Base-by-base conservation (phyloP, 2,888 invertebrate genomes). In the Phortica okadai region DNA sequence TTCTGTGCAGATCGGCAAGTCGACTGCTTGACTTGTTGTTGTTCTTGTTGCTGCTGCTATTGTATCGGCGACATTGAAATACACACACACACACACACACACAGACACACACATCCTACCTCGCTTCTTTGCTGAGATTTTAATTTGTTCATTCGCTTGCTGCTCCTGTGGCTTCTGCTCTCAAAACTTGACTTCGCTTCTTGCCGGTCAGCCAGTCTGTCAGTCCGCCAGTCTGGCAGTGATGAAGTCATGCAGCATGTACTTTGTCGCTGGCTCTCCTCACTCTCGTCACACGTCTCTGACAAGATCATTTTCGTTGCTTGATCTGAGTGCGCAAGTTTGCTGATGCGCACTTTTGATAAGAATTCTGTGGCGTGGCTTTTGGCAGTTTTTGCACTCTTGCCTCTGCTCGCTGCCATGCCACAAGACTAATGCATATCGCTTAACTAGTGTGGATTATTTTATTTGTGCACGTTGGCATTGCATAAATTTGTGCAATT, bases 401-500 rank as follows among this genome's bases (percentile, higher is more conserved):
- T 58, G 8, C 73, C 66, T 50, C 70, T 58, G 41, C 74, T 75
- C 54, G 74, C 62, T 62, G 58, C 59, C 14, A 56, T 10, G 62
- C 25, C 25, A 25, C 59, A 25, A 62, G 33, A 11, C 50, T 50
- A 50, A 50, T 50, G 50, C 50, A 50, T 44, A 67, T 67, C 42
- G 67, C 41, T 67, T 42, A 67, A 67, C 10, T 42, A 67, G 67
- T 67, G 67, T 67, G 67, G 42, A 67, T 67, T 67, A 67, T 16
- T 41, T n/a, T 41, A 44, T 44, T 44, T 44, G 59, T 59, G 33
- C 64, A 50, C 50, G 14, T 81, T 85, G 85, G 85, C 83, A 88
- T 88, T 88, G 88, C 89, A 87, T 89, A 87, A 89, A 87, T 88
- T 87, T 87, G 89, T 83, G 88, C 89, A 87, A 87, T 87, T 87